Base-by-base conservation (phyloP, 1,140 invertebrate genomes). In the Macrobrachium rosenbergii region DNA sequence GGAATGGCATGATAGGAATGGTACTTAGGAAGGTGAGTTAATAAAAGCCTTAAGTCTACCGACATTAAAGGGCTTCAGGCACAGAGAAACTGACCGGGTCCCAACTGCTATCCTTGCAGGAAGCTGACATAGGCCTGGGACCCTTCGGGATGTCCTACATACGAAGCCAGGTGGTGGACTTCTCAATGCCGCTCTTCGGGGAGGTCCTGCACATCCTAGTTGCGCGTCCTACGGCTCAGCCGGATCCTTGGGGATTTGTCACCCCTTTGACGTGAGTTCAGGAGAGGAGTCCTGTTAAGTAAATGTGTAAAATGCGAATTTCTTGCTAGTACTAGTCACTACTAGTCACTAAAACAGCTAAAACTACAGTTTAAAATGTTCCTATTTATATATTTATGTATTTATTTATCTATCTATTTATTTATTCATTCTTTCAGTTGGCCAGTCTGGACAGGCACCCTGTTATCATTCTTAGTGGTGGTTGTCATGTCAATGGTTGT, bases 181-280 rank as follows among this genome's bases (percentile, higher is more conserved):
- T 86, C 83, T 79, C 83, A 0, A 21, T 80, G 52, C 83, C 83
- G 19, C 79, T 86, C 83, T 80, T 86, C 63, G 58, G 83, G 10
- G 83, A 86, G 77, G 76, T 86, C 12, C 83, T 86, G 12, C 83
- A 86, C 83, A 19, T 86, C 76, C 52, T 86, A 16, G 78, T 79
- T 14, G 37, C 83, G 59, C 59, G 83, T 11, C 83, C 83, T 21
- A 19, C 63, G 8, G 76, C 83, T 2, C 62, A 69, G 17, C 45
- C 83, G 5, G 19, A 80, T 19, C 83, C 83, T 11, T 80, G 83
- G 83, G 83, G 83, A 0, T 86, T 86, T 63, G 21, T 86, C 21
- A 64, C 63, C n/a, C 83, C 83, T n/a, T 72, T 86, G 23, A 72
- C 83, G 83, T 86, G 63, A 79, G 83, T 60, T 19, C 19, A 3